Conservation (phyloP, 1,140 invertebrate genomes). For the Formica exsecta region DNA sequence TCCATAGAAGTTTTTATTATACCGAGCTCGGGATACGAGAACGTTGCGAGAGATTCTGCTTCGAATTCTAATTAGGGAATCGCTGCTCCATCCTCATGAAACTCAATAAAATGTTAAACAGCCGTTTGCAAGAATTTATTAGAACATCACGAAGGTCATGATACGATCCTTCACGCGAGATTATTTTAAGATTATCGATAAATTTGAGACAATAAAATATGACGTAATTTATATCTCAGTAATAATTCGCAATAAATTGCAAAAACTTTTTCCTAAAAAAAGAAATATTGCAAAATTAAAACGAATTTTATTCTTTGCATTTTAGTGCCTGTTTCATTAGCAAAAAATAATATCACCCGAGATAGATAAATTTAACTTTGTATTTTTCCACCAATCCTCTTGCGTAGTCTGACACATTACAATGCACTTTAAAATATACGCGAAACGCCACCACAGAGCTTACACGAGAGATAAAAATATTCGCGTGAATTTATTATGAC, state of each 20-base stretch:
- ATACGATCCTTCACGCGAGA: neutral
- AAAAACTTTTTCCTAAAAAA: neutral
- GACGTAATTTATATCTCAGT: neutral
- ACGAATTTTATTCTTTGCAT: neutral
- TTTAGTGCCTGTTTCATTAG: neutral
- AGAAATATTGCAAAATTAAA: neutral
- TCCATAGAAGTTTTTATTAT: neutral
- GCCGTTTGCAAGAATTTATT: slow-evolving; percentile 18
- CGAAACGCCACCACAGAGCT: neutral
- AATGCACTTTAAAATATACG: slow-evolving; percentile 25
- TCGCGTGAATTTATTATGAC: slow-evolving; percentile 21
- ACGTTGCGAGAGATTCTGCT: neutral
- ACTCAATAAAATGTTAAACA: slow-evolving; percentile 15
- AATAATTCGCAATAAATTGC: neutral
- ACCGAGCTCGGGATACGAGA: neutral
- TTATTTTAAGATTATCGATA: neutral
- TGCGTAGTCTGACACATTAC: neutral
- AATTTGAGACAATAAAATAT: no score
- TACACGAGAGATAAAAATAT: neutral
- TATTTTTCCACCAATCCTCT: slow-evolving; percentile 14
- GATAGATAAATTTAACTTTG: neutral
- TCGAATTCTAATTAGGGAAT: slow-evolving; percentile 5
- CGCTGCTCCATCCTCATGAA: neutral
- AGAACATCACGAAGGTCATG: neutral
- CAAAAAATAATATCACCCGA: slow-evolving; percentile 1